These are phyloP conservation scores for Aramus guarauna DNA, from an alignment of 2,113 vertebrate species.

Conservation along the genomic window DNA sequence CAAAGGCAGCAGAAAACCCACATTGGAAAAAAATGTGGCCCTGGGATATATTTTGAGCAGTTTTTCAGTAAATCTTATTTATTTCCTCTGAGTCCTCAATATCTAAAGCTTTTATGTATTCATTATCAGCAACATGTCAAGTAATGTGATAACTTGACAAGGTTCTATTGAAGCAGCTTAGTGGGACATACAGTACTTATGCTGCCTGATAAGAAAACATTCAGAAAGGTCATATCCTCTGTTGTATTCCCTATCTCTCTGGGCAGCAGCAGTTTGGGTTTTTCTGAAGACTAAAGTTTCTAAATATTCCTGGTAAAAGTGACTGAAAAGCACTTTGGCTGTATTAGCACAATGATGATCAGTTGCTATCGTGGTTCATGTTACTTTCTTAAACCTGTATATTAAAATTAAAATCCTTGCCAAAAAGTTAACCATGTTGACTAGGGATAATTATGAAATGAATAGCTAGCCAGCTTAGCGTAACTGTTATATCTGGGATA, in stretches of 20 bases:
- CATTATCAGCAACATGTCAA: conserved; percentile 68
- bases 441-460: rapidly evolving
- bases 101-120: conserved; percentile 70
- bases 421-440: neutral
- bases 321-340: neutral
- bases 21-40: neutral
- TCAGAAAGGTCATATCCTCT: conserved; percentile 67
- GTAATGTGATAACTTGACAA: conserved; percentile 68
- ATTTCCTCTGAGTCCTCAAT: conserved; percentile 56
- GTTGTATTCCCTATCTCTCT: conserved; percentile 54
- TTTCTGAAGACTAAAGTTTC: conserved; percentile 40
- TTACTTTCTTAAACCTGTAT: neutral
- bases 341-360: neutral
- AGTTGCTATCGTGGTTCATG: neutral
- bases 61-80: conserved; percentile 69
- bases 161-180: conserved; percentile 69
- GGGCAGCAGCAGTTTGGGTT: neutral
- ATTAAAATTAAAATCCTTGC: neutral
- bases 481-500: neutral
- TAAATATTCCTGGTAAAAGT: neutral
- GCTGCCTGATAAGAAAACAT: conserved; percentile 65
- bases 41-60: conserved; percentile 35
- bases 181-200: conserved; percentile 61
- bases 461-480: neutral
- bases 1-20: conserved; percentile 27